Percentiles rank a stretch among this genome's conserved stretches.
Conservation (phyloP, 2,113 vertebrate genomes). For the Cyprinodon tularosa region DNA sequence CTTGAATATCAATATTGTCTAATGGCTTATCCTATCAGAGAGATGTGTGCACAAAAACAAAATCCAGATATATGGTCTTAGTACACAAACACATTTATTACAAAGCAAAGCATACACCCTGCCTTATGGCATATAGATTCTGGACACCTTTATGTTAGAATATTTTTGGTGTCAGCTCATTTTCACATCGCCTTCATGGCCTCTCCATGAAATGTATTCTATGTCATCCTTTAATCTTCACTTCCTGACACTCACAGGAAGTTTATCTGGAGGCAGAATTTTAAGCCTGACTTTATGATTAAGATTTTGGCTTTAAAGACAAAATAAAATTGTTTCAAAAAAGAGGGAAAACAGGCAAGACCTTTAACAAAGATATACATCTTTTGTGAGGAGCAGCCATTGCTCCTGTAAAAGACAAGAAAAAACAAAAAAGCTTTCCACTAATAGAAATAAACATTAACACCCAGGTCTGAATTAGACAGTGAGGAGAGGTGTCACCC, state of each 20-base stretch:
- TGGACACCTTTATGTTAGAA: slow-evolving; percentile 35
- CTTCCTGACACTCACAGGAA: slow-evolving; percentile 56
- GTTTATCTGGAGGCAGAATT: slow-evolving; percentile 28
- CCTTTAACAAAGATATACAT: slow-evolving; percentile 51
- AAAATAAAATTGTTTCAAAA: slow-evolving; percentile 5
- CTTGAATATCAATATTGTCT: slow-evolving; percentile 8
- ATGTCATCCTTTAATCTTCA: slow-evolving; percentile 59
- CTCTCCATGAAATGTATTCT: slow-evolving; percentile 50
- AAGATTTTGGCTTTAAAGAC: slow-evolving; percentile 13
- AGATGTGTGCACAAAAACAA: slow-evolving; percentile 4
- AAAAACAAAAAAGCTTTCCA: slow-evolving; percentile 42
- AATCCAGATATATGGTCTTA: neutral
- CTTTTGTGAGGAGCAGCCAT: slow-evolving; percentile 8
- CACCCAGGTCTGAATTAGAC: slow-evolving; percentile 14
- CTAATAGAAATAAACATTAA: slow-evolving; percentile 28
- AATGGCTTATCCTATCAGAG: slow-evolving; percentile 17
- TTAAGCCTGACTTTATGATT: slow-evolving; percentile 24
- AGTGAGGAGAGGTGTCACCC: slow-evolving; percentile 29
- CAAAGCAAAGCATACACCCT: slow-evolving; percentile 2
- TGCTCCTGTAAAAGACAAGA: slow-evolving; percentile 24
- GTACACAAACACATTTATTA: slow-evolving; percentile 15
- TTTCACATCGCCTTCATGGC: slow-evolving; percentile 48
- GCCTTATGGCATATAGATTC: slow-evolving; percentile 21
- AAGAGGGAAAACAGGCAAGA: slow-evolving; percentile 2
- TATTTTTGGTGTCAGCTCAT: slow-evolving; percentile 55